phyloP scores from a whole-genome alignment of 2,797 vertebrate species.

The Leuciscus waleckii region DNA sequence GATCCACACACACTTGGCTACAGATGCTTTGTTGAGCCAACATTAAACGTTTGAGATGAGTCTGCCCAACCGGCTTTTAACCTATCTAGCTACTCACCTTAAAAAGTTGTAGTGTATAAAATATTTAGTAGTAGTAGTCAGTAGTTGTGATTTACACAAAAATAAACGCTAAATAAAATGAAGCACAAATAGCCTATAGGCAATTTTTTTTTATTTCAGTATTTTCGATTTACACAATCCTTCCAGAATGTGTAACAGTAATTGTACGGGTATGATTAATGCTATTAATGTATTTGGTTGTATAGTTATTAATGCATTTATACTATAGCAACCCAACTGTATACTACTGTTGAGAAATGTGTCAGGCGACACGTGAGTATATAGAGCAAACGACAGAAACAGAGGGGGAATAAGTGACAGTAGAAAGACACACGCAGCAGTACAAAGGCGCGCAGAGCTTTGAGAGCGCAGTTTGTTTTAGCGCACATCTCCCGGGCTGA shows the following conservation, averaged over 20 bases:
- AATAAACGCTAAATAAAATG: background rate
- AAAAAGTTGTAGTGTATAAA: background rate
- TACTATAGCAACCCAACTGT: slow-evolving; percentile 70
- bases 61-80: slow-evolving; percentile 11
- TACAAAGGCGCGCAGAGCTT: slow-evolving; percentile 82
- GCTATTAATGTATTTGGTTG: too few relatives aligned
- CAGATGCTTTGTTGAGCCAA: slow-evolving; percentile 35
- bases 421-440: slow-evolving; percentile 84
- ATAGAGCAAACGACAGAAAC: slow-evolving; percentile 80
- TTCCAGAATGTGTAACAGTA: background rate
- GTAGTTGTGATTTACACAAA: background rate
- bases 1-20: background rate
- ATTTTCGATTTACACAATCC: background rate
- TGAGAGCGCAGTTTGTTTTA: slow-evolving; percentile 84
- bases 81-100: background rate
- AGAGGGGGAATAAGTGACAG: slow-evolving; percentile 84
- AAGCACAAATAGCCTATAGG: background rate
- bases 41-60: slow-evolving; percentile 25
- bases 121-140: too few relatives aligned
- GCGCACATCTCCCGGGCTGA: slow-evolving; percentile 79
- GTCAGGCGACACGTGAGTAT: slow-evolving; percentile 79
- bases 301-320: background rate
- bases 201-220: background rate
- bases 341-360: slow-evolving; percentile 72
- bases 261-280: too few relatives aligned